Percentiles rank a stretch among this genome's conserved stretches.
Evolutionary conservation across 2,113 vertebrate species (phyloP).

Genomic region (Stomatorhinus ivindoensis): DNA sequence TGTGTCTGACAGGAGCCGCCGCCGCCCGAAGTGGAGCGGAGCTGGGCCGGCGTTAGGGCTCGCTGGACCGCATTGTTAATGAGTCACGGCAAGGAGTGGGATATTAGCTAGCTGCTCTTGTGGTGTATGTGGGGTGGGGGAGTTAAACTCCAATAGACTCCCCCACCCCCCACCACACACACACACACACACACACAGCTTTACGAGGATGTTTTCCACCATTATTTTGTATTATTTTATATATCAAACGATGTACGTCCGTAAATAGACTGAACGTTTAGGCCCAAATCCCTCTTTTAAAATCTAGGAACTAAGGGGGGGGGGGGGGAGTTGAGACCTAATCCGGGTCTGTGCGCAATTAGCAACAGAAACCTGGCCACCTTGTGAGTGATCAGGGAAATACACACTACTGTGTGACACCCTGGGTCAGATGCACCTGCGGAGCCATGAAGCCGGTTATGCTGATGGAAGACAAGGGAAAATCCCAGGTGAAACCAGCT

Average conservation of each 20-base stretch:
- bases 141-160: background rate
- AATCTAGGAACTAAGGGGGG: background rate
- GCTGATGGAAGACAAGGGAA: background rate
- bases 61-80: background rate
- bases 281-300: background rate
- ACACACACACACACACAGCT: background rate
- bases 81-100: background rate
- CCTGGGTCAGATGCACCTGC: background rate
- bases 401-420: background rate
- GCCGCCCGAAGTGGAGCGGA: background rate
- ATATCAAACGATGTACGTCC: background rate
- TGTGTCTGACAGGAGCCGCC: constrained; percentile 14
- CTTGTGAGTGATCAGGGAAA: background rate
- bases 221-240: background rate
- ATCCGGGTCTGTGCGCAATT: background rate
- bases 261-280: background rate
- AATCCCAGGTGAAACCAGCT: background rate
- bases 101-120: background rate
- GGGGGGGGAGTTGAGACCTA: background rate
- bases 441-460: background rate
- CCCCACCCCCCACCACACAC: background rate
- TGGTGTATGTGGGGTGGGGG: background rate
- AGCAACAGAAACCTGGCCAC: background rate
- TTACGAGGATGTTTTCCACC: background rate
- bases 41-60: background rate